Base-by-base conservation (phyloP, 2,113 vertebrate genomes). In the Leptobrachium ailaonicum region DNA sequence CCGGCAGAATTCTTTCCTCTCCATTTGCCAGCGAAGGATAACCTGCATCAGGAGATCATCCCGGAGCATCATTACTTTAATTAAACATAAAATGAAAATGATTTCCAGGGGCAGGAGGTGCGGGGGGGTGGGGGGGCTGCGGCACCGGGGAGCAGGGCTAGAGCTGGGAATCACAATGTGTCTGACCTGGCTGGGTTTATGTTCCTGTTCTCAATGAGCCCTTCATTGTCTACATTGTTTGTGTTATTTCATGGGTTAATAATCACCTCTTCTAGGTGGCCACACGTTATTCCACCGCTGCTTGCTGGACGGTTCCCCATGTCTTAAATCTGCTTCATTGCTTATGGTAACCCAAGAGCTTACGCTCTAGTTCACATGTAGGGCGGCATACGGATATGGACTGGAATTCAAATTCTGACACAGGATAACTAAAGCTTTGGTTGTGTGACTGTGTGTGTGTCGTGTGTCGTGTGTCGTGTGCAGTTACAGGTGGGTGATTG, bases 21-120 rank as follows among this genome's bases (percentile, higher is more conserved):
- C 40, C 32, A 53, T 11, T 68, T 69, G 58, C 41, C 50, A 77
- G 41, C 9, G 41, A 77, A 67, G 66, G 44, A 56, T 53, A 14
- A 14, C 76, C 54, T 63, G 77, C 69, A 66, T 73, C 41, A 66
- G 77, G 62, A 72, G 43, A 44, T 72, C 58, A 64, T 66, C 54
- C 77, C 60, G 20, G 50, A 72, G 77, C 66, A 72, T 73, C 60
- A 53, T 79, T 54, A 40, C 64, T 72, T 73, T 79, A 79, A 79
- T 79, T 79, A 79, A 79, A 56, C 60, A 79, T 79, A 79, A 72
- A 79, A 72, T 79, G 53, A 79, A 79, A 64, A 5, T 47, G 47
- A 60, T 54, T 32, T 69, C 70, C 58, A 72, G 44, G 13, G 62
- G 77, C 44, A 2, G 40, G 13, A 72, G 60, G 70, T 53, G 58